Base-by-base conservation (phyloP, 1,140 invertebrate genomes). In the Cotesia vestalis region DNA sequence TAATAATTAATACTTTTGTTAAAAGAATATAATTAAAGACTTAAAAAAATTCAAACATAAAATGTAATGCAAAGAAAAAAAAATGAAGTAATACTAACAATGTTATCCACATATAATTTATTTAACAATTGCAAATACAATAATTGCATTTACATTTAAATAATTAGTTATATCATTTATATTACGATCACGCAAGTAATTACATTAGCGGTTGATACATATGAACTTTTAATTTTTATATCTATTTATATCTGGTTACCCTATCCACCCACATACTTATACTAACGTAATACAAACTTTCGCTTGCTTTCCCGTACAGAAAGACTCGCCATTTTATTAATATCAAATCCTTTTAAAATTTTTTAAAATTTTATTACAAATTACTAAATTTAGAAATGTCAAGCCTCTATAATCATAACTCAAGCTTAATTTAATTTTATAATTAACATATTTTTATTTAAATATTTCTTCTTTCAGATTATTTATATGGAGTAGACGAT, bases 401-500 rank as follows among this genome's bases (percentile, higher is more conserved):
- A 27, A 27, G 3, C 27, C 27, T 27, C 27, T 27, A 27, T 27
- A 27, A 27, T 27, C 27, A 8, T 52, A 11, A 52, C 46, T 11
- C 8, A 52, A 52, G 46, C n/a, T n/a, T n/a, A n/a, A 52, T 11
- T 11, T 52, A 11, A 8, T n/a, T 4, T 14, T 12, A 14, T 14
- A 55, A 11, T 27, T 60, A 61, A 11, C 20, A 36, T 6, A 69
- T 69, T 4, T 34, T 35, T 59, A 46, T 35, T n/a, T 27, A 52
- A 14, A 51, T 27, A 61, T 71, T 20, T 61, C 64, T 53, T 53
- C 9, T 51, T 80, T 80, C 53, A 87, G 86, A 87, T 34, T 87
- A 86, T 36, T 74, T 86, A 4, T 86, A 86, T 68, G 84, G 85
- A 1, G 78, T 87, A 40, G 86, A 86, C 75, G 75, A 83, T 76